A percentile compares a stretch with the other conserved stretches of the same genome.
Conservation (phyloP, 2,797 vertebrate genomes). For the Eleutherodactylus coqui region DNA sequence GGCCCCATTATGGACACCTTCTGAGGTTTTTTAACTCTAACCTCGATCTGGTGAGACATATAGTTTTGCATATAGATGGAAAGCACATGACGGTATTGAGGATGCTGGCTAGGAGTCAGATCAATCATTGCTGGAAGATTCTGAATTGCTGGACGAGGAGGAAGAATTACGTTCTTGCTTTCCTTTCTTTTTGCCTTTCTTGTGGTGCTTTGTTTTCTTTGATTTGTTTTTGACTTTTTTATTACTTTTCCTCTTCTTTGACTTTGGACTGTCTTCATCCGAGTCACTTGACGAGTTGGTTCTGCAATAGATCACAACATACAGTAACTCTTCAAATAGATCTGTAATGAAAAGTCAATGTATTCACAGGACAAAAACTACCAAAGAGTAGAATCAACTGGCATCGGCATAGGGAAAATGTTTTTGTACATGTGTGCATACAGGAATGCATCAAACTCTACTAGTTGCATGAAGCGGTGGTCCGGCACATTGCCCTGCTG, state of each 20-base stretch:
- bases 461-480: too few relatives aligned
- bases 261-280: conserved; percentile 75
- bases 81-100: neutral
- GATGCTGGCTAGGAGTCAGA: neutral
- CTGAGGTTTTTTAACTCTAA: too few relatives aligned
- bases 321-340: neutral
- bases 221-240: conserved; percentile 80
- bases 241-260: conserved; percentile 81
- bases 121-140: conserved; percentile 78
- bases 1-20: too few relatives aligned
- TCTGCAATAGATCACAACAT: conserved; percentile 66
- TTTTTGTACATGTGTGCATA: too few relatives aligned
- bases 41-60: neutral
- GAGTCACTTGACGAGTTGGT: conserved; percentile 78
- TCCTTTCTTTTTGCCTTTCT: conserved; percentile 80
- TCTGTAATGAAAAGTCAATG: neutral
- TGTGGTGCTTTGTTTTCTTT: conserved; percentile 79
- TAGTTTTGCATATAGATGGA: neutral
- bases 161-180: conserved; percentile 74
- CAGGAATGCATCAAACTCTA: too few relatives aligned
- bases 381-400: neutral
- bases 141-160: conserved; percentile 69
- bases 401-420: too few relatives aligned
- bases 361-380: neutral
- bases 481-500: too few relatives aligned